Percentiles rank a stretch among this genome's conserved stretches.
Evolutionary conservation across 2,888 invertebrate species (phyloP).

Genomic region (Galerucella nymphaeae): DNA sequence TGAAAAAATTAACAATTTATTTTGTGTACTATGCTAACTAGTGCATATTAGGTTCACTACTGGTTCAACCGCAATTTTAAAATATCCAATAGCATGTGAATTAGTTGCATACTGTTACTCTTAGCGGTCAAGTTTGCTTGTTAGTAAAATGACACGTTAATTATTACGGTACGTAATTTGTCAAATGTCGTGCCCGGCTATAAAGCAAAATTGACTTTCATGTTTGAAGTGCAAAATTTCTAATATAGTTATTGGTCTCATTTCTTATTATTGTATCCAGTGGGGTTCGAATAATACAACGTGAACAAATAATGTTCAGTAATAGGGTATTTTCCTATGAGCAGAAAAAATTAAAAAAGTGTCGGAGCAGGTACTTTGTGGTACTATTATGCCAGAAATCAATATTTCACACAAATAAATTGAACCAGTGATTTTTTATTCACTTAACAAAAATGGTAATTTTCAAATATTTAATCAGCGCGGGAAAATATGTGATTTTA

Average conservation of each 20-base stretch:
- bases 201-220: background rate
- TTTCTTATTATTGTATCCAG: background rate
- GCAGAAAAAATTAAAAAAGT: too few species aligned
- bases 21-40: background rate
- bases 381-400: too few species aligned
- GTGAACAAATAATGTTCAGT: background rate
- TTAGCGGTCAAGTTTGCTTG: constrained; percentile 20
- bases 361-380: too few species aligned
- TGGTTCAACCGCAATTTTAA: constrained; percentile 18
- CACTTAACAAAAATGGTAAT: too few species aligned
- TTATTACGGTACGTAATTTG: constrained; percentile 19
- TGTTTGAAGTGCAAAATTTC: background rate
- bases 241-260: background rate
- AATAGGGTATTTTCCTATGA: too few species aligned
- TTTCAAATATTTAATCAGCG: too few species aligned
- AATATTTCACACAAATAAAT: too few species aligned
- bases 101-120: constrained; percentile 23
- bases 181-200: constrained; percentile 10
- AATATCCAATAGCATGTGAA: constrained; percentile 28
- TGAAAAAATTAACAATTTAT: background rate
- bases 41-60: constrained; percentile 7
- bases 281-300: background rate
- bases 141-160: constrained; percentile 28
- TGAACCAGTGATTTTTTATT: too few species aligned
- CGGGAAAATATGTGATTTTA: too few species aligned